Base-by-base conservation (phyloP, 2,888 invertebrate genomes). In the Nebria salina region DNA sequence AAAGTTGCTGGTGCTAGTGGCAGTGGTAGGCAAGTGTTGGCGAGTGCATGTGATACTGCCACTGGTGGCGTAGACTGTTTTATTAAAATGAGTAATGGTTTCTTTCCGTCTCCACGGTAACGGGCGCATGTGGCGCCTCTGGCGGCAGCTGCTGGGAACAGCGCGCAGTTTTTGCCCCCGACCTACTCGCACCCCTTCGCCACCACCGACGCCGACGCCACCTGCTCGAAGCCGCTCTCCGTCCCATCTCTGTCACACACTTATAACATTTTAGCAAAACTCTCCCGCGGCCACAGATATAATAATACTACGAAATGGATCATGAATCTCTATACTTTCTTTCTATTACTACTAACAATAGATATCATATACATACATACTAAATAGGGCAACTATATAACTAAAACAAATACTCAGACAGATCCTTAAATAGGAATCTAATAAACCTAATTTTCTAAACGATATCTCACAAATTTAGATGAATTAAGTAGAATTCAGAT, bases 11-110 rank as follows among this genome's bases (percentile, higher is more conserved):
- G 54, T 54, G 54, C 54, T 54, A 54, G 54, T 54, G 43, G 43
- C 9, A 43, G 43, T 6, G 11, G 13, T 11, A 54, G 54, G 54
- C 54, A 54, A 54, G 54, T 54, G 54, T 54, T 54, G 13, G 54
- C 54, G 20, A 68, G 68, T 26, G 68, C 20, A 20, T 20, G 68
- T 20, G 68, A 26, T 68, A 26, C 68, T 9, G 73, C 73, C 20
- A 15, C 43, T 42, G 64, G 43, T 54, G 70, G 76, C 65, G 54
- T 75, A 72, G 76, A 76, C 81, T 75, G 75, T 87, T 87, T 87
- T 87, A 87, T 87, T 87, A 87, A 87, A 87, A 87, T 87, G 87
- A 87, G 86, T 87, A 87, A 87, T 87, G 87, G 87, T 86, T 87
- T 87, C 87, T 87, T 87, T 86, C 87, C 85, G 85, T 85, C 82